Evolutionary conservation across 2,113 vertebrate genomes (phyloP), one percentile per base, ranked within the genome.

Genomic region (Halichoerus grypus): DNA sequence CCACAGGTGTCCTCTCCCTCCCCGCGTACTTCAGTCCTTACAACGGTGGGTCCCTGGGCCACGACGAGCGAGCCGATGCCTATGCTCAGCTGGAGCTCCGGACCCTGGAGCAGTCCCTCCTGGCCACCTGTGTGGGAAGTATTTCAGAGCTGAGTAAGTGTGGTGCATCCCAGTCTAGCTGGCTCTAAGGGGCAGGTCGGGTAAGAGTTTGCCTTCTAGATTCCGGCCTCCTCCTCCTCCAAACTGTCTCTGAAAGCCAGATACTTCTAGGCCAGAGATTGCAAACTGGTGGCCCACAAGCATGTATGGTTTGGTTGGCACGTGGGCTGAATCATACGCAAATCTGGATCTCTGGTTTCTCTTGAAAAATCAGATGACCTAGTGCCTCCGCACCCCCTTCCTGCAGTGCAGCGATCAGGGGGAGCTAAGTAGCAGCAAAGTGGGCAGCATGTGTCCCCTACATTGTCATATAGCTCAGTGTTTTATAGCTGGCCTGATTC

Each of bases 81-180:
- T 99, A 99, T 0, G 99, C 99, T 14, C 99, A 99, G 97, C 99
- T 99, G 98, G 99, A 99, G 93, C 99, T 99, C n/a, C 99, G 99
- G 51, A 99, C 99, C 0, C 98, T 99, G 98, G 99, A 99, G 97
- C 99, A 99, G 98, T 99, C 99, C 28, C 99, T 99, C 91, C 98
- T 99, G 98, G 99, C 99, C 72, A 99, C 99, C 0, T 99, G 99
- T 0, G 99, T 99, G 71, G 99, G 99, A 96, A 99, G 99, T 99
- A 99, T 99, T 98, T 99, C 99, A 0, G 99, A 99, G 71, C 99
- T 99, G 96, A 99, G 99, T 99, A 97, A 99, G 99, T 99, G 63
- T 13, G 1, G 22, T 0, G 31, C 46, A 0, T 19, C 46, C 3
- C 0, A 1, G 0, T 5, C 51, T 3, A 2, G 9, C 15, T 1